phyloP scores from a whole-genome alignment of 1,140 invertebrate species.

The Orius laevigatus region DNA sequence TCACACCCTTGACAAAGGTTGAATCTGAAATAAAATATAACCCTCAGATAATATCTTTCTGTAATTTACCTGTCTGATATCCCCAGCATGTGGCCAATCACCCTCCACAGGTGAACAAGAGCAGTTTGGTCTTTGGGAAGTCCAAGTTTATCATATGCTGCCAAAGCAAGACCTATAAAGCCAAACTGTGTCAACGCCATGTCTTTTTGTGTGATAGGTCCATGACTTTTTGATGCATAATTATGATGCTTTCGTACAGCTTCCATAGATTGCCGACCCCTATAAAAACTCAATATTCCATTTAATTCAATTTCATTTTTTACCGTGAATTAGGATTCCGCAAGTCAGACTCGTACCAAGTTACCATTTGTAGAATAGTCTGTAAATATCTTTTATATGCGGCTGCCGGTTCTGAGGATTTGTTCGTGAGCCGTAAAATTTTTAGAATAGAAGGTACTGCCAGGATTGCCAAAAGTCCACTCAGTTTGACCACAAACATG shows the following conservation, averaged over 20 bases:
- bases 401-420: slow-evolving; percentile 39
- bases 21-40: slow-evolving; percentile 27
- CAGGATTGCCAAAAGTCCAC: slow-evolving; percentile 43
- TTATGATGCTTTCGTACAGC: slow-evolving; percentile 46
- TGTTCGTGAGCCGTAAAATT: slow-evolving; percentile 43
- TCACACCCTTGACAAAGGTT: slow-evolving; percentile 34
- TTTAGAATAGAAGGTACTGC: slow-evolving; percentile 42
- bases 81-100: slow-evolving; percentile 63
- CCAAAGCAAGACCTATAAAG: slow-evolving; percentile 60
- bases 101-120: slow-evolving; percentile 70
- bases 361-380: slow-evolving; percentile 48
- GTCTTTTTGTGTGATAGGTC: slow-evolving; percentile 46
- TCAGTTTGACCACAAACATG: slow-evolving; percentile 38
- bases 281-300: slow-evolving; percentile 15
- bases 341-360: slow-evolving; percentile 55
- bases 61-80: slow-evolving; percentile 65
- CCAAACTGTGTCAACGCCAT: slow-evolving; percentile 72
- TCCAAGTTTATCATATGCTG: slow-evolving; percentile 47
- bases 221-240: slow-evolving; percentile 28
- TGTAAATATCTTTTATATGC: slow-evolving; percentile 61
- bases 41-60: no score
- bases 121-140: slow-evolving; percentile 38
- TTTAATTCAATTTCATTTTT: slow-evolving; percentile 1
- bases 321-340: slow-evolving; percentile 24
- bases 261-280: slow-evolving; percentile 37